Base-by-base conservation (phyloP, 1,140 invertebrate species). In the Cyclina sinensis region DNA sequence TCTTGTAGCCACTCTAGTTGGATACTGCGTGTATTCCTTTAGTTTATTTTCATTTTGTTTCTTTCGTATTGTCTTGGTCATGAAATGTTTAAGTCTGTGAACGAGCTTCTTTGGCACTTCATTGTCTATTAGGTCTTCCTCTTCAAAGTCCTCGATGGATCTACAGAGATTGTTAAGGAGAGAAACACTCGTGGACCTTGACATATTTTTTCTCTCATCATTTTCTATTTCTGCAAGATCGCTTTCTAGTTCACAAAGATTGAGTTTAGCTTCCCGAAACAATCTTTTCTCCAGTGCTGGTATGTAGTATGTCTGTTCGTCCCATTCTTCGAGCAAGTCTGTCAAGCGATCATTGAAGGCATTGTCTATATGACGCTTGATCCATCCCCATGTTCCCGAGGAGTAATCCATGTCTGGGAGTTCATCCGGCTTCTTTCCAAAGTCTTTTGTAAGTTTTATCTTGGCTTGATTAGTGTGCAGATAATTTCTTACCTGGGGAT, bases 301-400 rank as follows among this genome's bases (percentile, higher is more conserved):
- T 27, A 88, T 88, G 14, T 74, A 32, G 32, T 83, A 30, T 12
- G 35, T 12, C 16, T 83, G 78, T 35, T 51, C 32, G 70, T 88
- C 86, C 86, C 86, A 88, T 62, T 88, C 86, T 1, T 88, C 79
- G 14, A 88, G 51, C 5, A 88, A 62, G 32, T 88, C 68, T 46
- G 78, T 57, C 5, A 88, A 68, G 24, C 86, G 43, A 37, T 82
- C 62, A 32, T 88, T 68, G 57, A 88, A 88, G n/a, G 86, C 79
- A 12, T 65, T 48, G 16, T 88, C 79, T 14, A 88, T 83, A 27
- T 88, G 79, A 0, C 79, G 62, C 30, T 88, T 88, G 3, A 88
- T 57, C 79, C 80, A 88, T 21, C 39, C 24, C 86, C 86, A 88
- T 7, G 86, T 82, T 5, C 79, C 86, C 27, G 85, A 87, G 27